Evolutionary conservation across 2,113 vertebrate species (phyloP).

Genomic region (Halcyon malimbica): DNA sequence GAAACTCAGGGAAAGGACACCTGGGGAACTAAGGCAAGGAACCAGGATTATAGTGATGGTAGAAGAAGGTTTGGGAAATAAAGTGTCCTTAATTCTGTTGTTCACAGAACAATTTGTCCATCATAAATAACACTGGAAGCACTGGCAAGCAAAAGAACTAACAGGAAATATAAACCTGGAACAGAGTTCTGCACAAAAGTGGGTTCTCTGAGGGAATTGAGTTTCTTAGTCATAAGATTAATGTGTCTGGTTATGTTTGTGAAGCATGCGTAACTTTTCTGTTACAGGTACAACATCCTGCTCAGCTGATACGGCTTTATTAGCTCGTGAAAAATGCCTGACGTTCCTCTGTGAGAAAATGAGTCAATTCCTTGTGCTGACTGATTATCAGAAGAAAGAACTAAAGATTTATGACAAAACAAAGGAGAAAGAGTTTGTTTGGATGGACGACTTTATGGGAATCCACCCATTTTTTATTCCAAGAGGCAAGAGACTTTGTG

Average conservation of each 20-base stretch:
- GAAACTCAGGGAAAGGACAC: not conserved
- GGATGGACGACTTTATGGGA: constrained; percentile 86
- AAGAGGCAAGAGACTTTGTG: constrained; percentile 77
- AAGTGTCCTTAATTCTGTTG: not conserved
- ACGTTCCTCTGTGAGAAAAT: constrained; percentile 83
- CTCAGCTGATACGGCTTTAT: constrained; percentile 74
- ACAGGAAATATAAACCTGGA: not conserved
- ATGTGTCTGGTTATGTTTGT: not conserved
- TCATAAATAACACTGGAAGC: not conserved
- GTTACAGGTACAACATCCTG: constrained; percentile 85
- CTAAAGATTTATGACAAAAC: constrained; percentile 86
- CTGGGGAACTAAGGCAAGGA: rapidly evolving
- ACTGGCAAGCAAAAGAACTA: not conserved
- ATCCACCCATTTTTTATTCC: constrained; percentile 94
- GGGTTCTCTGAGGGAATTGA: not conserved
- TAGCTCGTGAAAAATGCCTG: constrained; percentile 85
- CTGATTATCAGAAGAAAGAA: constrained; percentile 80
- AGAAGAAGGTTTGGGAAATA: not conserved
- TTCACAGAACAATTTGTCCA: not conserved
- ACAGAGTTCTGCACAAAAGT: not conserved
- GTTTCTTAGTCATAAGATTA: not conserved
- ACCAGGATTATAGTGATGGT: not conserved
- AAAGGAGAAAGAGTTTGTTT: constrained; percentile 80
- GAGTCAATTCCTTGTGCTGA: constrained; percentile 76
- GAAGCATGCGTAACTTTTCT: not conserved